A percentile compares a stretch with the other conserved stretches of the same genome.
These are phyloP conservation scores for Copidosoma floridanum DNA, from an alignment of 1,140 invertebrate genomes.

Conservation along the genomic window DNA sequence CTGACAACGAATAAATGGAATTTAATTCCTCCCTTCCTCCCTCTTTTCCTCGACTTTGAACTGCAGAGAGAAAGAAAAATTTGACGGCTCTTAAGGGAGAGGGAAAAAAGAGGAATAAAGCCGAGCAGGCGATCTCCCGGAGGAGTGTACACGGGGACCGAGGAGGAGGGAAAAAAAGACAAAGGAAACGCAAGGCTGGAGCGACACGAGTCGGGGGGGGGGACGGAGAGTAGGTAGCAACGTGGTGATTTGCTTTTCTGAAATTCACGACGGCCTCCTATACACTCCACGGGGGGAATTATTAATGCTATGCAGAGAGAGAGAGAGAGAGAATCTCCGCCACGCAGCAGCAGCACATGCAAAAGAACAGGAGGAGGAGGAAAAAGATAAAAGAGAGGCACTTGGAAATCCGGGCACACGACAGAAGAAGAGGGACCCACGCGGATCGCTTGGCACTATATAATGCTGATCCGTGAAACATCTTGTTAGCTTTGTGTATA, in stretches of 20 bases:
- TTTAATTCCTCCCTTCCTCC: slow-evolving; percentile 14
- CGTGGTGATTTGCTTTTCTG: slow-evolving; percentile 29
- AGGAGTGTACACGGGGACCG: not conserved
- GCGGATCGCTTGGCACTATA: slow-evolving; percentile 45
- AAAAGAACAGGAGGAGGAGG: not conserved
- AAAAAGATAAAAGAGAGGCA: slow-evolving; percentile 24
- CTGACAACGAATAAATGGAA: slow-evolving; percentile 27
- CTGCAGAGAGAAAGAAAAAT: slow-evolving; percentile 9
- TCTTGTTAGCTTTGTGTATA: slow-evolving; percentile 48
- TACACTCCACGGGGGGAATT: slow-evolving; percentile 38
- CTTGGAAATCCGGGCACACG: slow-evolving; percentile 36
- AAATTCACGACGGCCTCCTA: slow-evolving; percentile 29
- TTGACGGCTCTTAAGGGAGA: slow-evolving; percentile 1
- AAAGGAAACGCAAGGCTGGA: no score
- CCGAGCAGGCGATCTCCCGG: not conserved
- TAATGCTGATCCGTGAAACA: slow-evolving; percentile 52
- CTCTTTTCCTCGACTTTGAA: slow-evolving; percentile 15
- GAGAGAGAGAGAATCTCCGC: not conserved
- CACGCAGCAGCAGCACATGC: no score
- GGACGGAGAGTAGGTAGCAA: slow-evolving; percentile 24
- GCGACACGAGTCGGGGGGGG: not conserved
- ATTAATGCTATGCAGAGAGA: slow-evolving; percentile 47
- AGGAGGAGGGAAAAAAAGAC: not conserved
- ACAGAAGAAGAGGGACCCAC: slow-evolving; percentile 33
- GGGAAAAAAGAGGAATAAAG: not conserved